phyloP scores from a whole-genome alignment of 2,797 vertebrate genomes.

The Gallinago solitaria region DNA sequence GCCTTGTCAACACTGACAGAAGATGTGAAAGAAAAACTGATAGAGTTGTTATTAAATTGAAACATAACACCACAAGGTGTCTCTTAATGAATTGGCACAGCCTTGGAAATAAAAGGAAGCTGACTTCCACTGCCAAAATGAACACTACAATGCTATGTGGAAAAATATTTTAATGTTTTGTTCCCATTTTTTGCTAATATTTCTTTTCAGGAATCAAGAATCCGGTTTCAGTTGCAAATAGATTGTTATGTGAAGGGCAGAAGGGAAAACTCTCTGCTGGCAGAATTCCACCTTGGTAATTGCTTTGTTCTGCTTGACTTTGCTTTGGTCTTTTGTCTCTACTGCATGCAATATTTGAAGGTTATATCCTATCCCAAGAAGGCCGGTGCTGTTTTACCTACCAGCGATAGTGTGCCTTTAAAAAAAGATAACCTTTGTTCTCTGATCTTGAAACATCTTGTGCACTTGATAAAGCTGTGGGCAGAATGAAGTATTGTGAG shows the following conservation, averaged over 20 bases:
- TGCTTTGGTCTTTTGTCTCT: slow-evolving; percentile 43
- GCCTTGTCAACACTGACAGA: not conserved
- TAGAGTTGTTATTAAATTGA: not conserved
- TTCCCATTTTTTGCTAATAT: slow-evolving; percentile 60
- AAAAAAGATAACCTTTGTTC: slow-evolving; percentile 43
- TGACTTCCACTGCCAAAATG: slow-evolving; percentile 19
- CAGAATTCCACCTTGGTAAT: slow-evolving; percentile 98
- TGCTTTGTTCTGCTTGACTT: slow-evolving; percentile 68
- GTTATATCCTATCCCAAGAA: slow-evolving; percentile 25
- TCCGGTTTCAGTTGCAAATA: slow-evolving; percentile 95
- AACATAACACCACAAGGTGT: not conserved
- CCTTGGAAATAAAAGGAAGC: not conserved
- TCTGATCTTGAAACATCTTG: slow-evolving; percentile 29
- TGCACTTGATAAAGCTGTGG: not conserved
- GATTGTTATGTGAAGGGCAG: slow-evolving; percentile 95
- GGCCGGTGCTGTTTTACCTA: slow-evolving; percentile 25
- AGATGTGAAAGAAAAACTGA: not conserved
- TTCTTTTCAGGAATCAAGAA: slow-evolving; percentile 92
- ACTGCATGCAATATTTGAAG: slow-evolving; percentile 53
- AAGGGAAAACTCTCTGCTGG: slow-evolving; percentile 98
- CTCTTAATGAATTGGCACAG: not conserved
- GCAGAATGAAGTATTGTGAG: slow-evolving; percentile 16
- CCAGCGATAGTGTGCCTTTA: not conserved
- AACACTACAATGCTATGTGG: not conserved
- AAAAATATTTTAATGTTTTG: slow-evolving; percentile 36